Conservation (phyloP, 2,113 vertebrate species). For the Natator depressus region DNA sequence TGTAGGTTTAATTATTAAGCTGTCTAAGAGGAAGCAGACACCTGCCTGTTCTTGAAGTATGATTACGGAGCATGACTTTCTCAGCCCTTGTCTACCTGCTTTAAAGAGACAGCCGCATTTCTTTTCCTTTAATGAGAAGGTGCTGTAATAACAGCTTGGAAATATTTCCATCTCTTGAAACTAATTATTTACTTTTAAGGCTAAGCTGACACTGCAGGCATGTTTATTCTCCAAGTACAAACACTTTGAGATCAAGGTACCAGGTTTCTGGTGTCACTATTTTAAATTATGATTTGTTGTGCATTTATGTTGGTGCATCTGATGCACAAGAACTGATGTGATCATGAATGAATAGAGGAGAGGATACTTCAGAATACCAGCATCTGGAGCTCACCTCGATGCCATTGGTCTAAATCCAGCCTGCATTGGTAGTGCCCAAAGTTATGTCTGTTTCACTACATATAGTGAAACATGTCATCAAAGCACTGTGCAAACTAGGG, state of each 20-base stretch:
- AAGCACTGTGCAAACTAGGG: fast-evolving
- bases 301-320: not conserved
- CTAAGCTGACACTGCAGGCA: conserved; percentile 45
- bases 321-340: conserved; percentile 24
- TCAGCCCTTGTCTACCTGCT: not conserved
- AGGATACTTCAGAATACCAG: not conserved
- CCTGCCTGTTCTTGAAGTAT: not conserved
- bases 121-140: conserved; percentile 25
- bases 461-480: not conserved
- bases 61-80: conserved; percentile 25
- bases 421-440: not conserved
- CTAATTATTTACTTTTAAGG: conserved; percentile 63
- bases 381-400: not conserved
- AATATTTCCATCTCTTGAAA: conserved; percentile 54
- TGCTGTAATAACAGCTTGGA: conserved; percentile 52
- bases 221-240: conserved; percentile 35
- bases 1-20: not conserved
- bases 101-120: conserved; percentile 26
- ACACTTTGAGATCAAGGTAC: conserved; percentile 2
- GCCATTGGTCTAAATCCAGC: not conserved
- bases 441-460: not conserved
- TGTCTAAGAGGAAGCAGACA: conserved; percentile 9
- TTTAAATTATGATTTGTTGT: not conserved
- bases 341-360: conserved; percentile 10
- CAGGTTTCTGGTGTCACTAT: not conserved